phyloP scores from a whole-genome alignment of 1,140 invertebrate species.

The Bombyx mandarina region DNA sequence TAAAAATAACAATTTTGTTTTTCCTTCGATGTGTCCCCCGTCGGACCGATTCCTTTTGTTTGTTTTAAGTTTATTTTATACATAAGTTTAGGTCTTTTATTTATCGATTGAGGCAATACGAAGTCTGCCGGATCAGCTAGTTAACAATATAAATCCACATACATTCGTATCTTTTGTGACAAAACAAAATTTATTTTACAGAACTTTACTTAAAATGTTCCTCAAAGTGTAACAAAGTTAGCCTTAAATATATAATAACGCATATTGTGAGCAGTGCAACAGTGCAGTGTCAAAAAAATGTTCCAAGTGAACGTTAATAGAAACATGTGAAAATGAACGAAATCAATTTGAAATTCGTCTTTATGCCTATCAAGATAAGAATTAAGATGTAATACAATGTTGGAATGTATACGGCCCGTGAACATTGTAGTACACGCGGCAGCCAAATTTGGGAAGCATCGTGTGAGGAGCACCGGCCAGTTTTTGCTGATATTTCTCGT shows the following conservation, averaged over 20 bases:
- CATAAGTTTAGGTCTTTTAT: too few species aligned
- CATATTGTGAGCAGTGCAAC: neutral
- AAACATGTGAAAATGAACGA: too few species aligned
- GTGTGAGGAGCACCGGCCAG: constrained; percentile 4
- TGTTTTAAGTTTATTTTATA: too few species aligned
- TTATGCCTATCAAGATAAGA: neutral
- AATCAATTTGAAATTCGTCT: too few species aligned
- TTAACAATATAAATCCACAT: too few species aligned
- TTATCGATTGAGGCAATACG: too few species aligned
- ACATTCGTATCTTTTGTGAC: neutral
- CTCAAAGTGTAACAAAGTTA: neutral
- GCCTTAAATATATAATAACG: neutral
- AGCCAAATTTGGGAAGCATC: constrained; percentile 1
- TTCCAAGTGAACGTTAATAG: too few species aligned
- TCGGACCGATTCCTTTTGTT: too few species aligned
- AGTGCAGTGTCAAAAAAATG: too few species aligned
- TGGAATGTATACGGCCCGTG: constrained; percentile 47
- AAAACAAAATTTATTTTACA: neutral
- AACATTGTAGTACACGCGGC: constrained; percentile 18
- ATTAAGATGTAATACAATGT: constrained; percentile 52
- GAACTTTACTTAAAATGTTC: neutral
- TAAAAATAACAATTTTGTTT: too few species aligned
- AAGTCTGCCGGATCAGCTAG: too few species aligned
- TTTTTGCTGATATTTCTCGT: constrained; percentile 22
- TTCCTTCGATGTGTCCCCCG: too few species aligned